phyloP scores from a whole-genome alignment of 2,113 vertebrate genomes.

The Protobothrops mucrosquamatus region DNA sequence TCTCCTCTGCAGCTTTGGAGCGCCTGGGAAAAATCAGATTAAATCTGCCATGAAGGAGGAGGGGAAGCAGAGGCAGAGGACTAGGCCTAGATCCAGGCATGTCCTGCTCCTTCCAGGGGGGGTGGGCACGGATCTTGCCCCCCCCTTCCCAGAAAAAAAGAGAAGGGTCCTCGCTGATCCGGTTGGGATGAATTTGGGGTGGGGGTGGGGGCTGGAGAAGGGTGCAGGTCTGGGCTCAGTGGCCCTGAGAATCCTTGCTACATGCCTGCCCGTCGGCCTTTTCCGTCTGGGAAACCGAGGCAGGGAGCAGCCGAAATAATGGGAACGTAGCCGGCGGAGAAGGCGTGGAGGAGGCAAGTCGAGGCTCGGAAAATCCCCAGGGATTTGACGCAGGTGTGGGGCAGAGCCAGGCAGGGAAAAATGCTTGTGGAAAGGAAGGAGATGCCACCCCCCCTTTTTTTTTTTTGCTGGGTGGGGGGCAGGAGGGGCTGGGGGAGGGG shows the following conservation, averaged over 20 bases:
- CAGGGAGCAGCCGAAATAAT: neutral
- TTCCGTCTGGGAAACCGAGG: neutral
- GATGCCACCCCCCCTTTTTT: neutral
- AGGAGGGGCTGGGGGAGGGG: neutral
- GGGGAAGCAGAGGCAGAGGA: neutral
- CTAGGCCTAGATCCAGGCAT: neutral
- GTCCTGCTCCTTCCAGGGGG: too few species aligned
- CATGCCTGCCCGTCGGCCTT: neutral
- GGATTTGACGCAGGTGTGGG: neutral
- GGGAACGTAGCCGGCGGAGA: neutral
- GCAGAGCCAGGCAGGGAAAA: too few species aligned
- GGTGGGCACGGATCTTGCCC: neutral
- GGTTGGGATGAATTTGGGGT: neutral
- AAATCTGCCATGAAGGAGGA: neutral
- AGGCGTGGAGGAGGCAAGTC: constrained; percentile 10
- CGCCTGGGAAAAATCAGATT: neutral
- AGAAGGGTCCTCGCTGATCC: neutral
- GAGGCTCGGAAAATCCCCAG: neutral
- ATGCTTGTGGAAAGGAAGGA: neutral
- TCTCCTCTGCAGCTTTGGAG: neutral
- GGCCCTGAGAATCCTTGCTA: neutral
- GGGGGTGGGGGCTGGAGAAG: neutral
- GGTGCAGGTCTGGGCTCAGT: too few species aligned
- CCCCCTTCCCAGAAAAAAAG: rapidly evolving
- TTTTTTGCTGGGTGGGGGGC: too few species aligned